These are phyloP conservation scores for Formica aserva DNA, from an alignment of 2,888 invertebrate genomes.

Conservation along the genomic window DNA sequence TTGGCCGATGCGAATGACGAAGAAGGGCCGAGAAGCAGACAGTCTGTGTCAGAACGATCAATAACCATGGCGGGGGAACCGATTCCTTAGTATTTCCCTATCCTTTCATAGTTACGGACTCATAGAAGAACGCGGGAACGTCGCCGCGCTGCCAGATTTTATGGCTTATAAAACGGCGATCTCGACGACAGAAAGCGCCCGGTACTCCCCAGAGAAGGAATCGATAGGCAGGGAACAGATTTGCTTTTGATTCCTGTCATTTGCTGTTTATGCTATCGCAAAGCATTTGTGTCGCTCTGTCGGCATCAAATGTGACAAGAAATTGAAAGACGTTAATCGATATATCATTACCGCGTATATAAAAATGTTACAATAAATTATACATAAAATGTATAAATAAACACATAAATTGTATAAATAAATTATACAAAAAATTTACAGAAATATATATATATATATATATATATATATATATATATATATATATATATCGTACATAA, in stretches of 20 bases:
- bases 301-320: conserved; percentile 4
- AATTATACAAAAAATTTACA: background rate
- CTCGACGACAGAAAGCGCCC: conserved; percentile 1
- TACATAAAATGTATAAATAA: background rate
- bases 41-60: conserved; percentile 46
- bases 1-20: conserved; percentile 50
- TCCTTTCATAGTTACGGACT: conserved; percentile 53
- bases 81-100: conserved; percentile 55
- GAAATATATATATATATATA: too few species aligned
- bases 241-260: conserved; percentile 38
- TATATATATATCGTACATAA: too few species aligned
- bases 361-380: background rate
- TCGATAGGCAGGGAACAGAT: conserved; percentile 30
- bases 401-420: too few species aligned
- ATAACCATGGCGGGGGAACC: conserved; percentile 42
- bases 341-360: conserved; percentile 5
- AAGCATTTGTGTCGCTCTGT: conserved; percentile 11
- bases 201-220: background rate
- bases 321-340: conserved; percentile 35
- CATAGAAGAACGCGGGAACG: background rate
- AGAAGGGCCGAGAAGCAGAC: conserved; percentile 39
- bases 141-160: conserved; percentile 25
- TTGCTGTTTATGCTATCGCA: conserved; percentile 30
- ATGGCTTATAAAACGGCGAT: conserved; percentile 37
- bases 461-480: too few species aligned